Percentiles rank a stretch among this genome's conserved stretches.
phyloP scores from a whole-genome alignment of 2,113 vertebrate genomes.

The Pterocles burchelli region DNA sequence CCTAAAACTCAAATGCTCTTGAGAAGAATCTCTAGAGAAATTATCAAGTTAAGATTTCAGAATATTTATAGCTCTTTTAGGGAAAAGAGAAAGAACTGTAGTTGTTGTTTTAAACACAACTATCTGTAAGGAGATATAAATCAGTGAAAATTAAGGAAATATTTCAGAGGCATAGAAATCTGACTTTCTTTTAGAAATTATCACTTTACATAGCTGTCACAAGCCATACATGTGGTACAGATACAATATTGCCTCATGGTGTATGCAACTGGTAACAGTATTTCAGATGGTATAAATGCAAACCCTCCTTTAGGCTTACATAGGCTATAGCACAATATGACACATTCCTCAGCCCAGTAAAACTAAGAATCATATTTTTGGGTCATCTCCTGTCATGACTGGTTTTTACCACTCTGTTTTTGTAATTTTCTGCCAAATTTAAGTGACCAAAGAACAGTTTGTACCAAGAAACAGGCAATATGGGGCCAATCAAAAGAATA shows the following conservation, averaged over 20 bases:
- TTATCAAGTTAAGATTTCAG: background rate
- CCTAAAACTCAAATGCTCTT: background rate
- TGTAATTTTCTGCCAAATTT: background rate
- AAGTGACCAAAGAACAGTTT: background rate
- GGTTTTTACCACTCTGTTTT: background rate
- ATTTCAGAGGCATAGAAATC: background rate
- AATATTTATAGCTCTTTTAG: background rate
- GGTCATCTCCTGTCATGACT: background rate
- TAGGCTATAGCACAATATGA: background rate
- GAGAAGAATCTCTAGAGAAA: background rate
- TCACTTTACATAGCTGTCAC: background rate
- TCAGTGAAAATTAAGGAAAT: background rate
- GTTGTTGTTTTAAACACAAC: background rate
- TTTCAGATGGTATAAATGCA: background rate
- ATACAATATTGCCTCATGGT: accelerated
- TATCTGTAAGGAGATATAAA: background rate
- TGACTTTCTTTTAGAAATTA: background rate
- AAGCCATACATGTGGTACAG: background rate
- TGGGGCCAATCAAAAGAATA: background rate
- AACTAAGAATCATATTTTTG: background rate
- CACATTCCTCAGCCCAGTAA: background rate
- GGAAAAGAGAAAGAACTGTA: background rate
- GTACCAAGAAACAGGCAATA: background rate
- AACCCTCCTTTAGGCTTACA: background rate
- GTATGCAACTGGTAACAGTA: background rate